Evolutionary conservation across 2,113 vertebrate genomes (phyloP).

Genomic region (Bubo scandiacus): DNA sequence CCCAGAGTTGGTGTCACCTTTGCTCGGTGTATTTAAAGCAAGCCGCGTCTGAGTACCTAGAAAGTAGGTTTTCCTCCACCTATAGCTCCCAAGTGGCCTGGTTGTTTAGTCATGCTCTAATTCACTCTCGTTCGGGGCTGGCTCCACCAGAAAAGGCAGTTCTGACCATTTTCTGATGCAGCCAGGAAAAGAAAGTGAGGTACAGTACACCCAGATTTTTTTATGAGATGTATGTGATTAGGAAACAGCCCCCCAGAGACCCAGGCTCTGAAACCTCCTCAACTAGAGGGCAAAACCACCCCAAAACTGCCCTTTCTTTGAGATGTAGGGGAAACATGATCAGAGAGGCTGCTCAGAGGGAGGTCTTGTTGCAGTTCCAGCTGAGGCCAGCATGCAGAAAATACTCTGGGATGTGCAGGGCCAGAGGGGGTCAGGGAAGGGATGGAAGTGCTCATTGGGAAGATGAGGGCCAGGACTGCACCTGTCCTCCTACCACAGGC

Average conservation of each 20-base stretch:
- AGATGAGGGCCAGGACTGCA: neutral
- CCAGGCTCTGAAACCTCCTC: neutral
- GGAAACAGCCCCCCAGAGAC: neutral
- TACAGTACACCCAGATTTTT: neutral
- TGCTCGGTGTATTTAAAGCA: neutral
- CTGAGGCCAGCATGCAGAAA: neutral
- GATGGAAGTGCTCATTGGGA: neutral
- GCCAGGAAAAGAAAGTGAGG: neutral
- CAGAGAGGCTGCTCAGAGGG: neutral
- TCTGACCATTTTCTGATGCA: constrained; percentile 1
- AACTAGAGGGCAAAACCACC: neutral
- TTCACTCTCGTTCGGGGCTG: neutral
- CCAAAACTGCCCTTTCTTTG: neutral
- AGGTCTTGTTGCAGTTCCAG: neutral
- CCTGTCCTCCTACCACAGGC: rapidly evolving
- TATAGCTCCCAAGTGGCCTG: neutral
- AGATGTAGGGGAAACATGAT: neutral
- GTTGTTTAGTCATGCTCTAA: constrained; percentile 58
- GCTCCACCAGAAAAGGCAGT: neutral
- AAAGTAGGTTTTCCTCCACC: constrained; percentile 47
- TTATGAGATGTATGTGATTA: neutral
- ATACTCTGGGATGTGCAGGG: neutral
- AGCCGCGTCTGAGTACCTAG: constrained; percentile 10
- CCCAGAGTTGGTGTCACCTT: neutral
- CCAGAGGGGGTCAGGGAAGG: neutral